A percentile compares a stretch with the other conserved stretches of the same genome.
phyloP scores from a whole-genome alignment of 2,888 invertebrate species.

The Euplagia quadripunctaria region DNA sequence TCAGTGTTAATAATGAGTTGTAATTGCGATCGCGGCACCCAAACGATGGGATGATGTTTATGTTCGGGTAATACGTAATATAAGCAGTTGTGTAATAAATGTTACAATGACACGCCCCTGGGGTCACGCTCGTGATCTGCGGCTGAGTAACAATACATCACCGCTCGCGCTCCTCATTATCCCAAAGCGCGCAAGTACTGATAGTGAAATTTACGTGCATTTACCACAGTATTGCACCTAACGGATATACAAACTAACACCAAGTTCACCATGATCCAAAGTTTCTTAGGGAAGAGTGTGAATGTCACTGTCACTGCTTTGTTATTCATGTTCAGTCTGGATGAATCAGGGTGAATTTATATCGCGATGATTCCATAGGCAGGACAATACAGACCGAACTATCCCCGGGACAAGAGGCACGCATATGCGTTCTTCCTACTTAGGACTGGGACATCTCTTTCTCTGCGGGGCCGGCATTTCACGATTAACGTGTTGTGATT shows the following conservation, averaged over 20 bases:
- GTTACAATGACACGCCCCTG: slow-evolving; percentile 5
- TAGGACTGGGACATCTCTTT: too few relatives aligned
- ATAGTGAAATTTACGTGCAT: neutral
- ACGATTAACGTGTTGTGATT: neutral
- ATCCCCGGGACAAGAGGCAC: too few relatives aligned
- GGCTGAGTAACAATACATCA: neutral
- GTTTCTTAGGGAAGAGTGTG: neutral
- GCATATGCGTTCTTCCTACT: too few relatives aligned
- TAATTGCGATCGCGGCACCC: neutral
- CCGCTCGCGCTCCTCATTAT: neutral
- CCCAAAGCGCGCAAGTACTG: neutral
- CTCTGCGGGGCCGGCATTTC: too few relatives aligned
- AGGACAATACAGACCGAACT: too few relatives aligned
- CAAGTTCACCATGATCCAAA: neutral
- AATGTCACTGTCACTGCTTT: neutral
- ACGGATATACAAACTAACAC: neutral
- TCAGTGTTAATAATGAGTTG: neutral
- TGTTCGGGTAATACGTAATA: slow-evolving; percentile 10
- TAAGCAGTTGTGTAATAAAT: slow-evolving; percentile 8
- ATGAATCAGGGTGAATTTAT: too few relatives aligned
- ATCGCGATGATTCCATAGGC: too few relatives aligned
- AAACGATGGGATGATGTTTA: neutral
- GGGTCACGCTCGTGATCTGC: slow-evolving; percentile 5
- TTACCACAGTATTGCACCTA: neutral
- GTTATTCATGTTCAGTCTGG: too few relatives aligned